A percentile compares a stretch with the other conserved stretches of the same genome.
These are phyloP conservation scores for Melanotaenia duboulayi DNA, from an alignment of 2,113 vertebrate genomes.

Conservation along the genomic window DNA sequence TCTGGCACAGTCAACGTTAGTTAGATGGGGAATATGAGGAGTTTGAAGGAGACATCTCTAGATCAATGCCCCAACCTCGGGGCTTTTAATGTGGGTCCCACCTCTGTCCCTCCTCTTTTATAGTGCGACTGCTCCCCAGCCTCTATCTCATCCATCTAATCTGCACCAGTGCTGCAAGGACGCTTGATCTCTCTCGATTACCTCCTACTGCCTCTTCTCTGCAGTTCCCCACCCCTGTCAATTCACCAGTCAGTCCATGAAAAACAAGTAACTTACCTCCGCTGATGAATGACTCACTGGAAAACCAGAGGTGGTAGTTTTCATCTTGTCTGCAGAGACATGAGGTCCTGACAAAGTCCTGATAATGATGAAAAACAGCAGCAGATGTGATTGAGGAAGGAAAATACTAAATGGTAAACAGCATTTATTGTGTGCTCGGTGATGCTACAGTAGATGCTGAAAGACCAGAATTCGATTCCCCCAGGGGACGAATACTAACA, in stretches of 20 bases:
- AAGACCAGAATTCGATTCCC: no score
- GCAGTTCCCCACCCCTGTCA: slow-evolving; percentile 14
- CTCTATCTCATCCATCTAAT: slow-evolving; percentile 72
- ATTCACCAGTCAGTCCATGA: slow-evolving; percentile 43
- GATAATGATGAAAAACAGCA: not conserved
- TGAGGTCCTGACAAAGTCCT: slow-evolving; percentile 9
- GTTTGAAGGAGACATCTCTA: slow-evolving; percentile 71
- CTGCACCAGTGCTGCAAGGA: slow-evolving; percentile 48
- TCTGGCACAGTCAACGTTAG: slow-evolving; percentile 77
- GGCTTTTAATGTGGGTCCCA: slow-evolving; percentile 41
- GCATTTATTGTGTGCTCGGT: not conserved
- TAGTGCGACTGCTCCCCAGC: slow-evolving; percentile 44
- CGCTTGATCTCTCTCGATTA: slow-evolving; percentile 51
- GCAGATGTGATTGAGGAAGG: not conserved
- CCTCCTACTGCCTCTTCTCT: slow-evolving; percentile 41
- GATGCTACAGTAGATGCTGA: not conserved
- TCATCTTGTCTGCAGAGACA: slow-evolving; percentile 48
- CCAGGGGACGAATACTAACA: no score
- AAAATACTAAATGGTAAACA: no score
- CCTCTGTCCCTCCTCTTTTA: slow-evolving; percentile 36
- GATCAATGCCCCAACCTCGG: slow-evolving; percentile 51
- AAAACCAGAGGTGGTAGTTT: slow-evolving; percentile 48
- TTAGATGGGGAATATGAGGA: slow-evolving; percentile 63
- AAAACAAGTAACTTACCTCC: slow-evolving; percentile 65
- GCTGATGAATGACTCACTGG: slow-evolving; percentile 49